A percentile compares a stretch with the other conserved stretches of the same genome.
These are phyloP conservation scores for Ptilonorhynchus violaceus DNA, from an alignment of 2,113 vertebrate species.

Conservation along the genomic window DNA sequence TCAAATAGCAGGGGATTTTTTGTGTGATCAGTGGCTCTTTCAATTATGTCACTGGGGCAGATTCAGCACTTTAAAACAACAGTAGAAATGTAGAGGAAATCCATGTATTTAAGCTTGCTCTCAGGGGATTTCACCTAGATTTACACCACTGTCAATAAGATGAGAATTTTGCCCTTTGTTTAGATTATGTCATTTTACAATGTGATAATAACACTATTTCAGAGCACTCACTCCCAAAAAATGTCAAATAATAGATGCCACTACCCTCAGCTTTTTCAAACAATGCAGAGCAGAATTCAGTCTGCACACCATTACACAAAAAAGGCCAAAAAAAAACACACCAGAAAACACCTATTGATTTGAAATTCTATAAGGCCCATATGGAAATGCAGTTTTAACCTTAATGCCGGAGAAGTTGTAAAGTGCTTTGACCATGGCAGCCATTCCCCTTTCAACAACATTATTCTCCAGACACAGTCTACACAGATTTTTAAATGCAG, in stretches of 20 bases:
- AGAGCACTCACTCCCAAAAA: not conserved
- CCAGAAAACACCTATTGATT: not conserved
- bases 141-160: not conserved
- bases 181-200: not conserved
- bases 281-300: not conserved
- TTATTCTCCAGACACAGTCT: not conserved
- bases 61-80: not conserved
- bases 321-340: not conserved
- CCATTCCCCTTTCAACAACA: not conserved
- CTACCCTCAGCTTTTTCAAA: not conserved
- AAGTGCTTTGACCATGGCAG: not conserved
- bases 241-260: not conserved
- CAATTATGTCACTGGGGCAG: not conserved
- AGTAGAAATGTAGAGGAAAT: slow-evolving; percentile 5
- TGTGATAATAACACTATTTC: not conserved
- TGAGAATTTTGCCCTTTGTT: not conserved
- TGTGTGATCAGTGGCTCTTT: not conserved
- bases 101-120: not conserved
- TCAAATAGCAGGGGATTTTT: not conserved
- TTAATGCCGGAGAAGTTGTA: not conserved
- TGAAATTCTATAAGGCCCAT: not conserved
- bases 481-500: not conserved
- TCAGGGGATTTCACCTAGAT: not conserved
- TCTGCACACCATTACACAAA: not conserved
- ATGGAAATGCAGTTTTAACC: not conserved